Conservation (phyloP, 2,113 vertebrate genomes). For the Passerina amoena region DNA sequence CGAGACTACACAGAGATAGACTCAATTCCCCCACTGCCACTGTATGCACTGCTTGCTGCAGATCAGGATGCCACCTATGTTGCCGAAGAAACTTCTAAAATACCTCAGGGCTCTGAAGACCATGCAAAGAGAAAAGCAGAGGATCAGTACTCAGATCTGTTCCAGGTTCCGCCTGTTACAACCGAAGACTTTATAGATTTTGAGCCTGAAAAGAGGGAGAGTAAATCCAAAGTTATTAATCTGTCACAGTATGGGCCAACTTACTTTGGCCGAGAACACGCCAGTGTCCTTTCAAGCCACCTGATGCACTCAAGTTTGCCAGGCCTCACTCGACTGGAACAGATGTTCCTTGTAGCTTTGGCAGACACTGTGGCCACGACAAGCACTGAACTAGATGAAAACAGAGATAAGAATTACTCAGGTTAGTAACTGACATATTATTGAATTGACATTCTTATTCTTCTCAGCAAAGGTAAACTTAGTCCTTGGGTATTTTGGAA, state of each 20-base stretch:
- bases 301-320: conserved; percentile 98
- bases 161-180: conserved; percentile 88
- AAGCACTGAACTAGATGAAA: conserved; percentile 89
- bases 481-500: not conserved
- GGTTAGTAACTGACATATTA: conserved; percentile 69
- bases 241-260: conserved; percentile 95
- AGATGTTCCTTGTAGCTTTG: conserved; percentile 97
- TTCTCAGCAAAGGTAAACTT: not conserved
- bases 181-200: conserved; percentile 94
- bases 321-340: conserved; percentile 94
- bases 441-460: not conserved
- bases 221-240: conserved; percentile 93
- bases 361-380: conserved; percentile 97
- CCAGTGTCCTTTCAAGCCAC: conserved; percentile 95
- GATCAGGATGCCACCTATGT: conserved; percentile 89
- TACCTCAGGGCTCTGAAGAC: conserved; percentile 75
- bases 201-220: conserved; percentile 91
- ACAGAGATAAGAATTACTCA: conserved; percentile 89
- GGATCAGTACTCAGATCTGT: conserved; percentile 93
- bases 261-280: conserved; percentile 94
- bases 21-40: conserved; percentile 92
- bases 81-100: conserved; percentile 84
- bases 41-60: conserved; percentile 90
- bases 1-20: conserved; percentile 98
- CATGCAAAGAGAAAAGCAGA: conserved; percentile 76